Conservation (phyloP, 2,797 vertebrate species). For the Lophotriccus pileatus region DNA sequence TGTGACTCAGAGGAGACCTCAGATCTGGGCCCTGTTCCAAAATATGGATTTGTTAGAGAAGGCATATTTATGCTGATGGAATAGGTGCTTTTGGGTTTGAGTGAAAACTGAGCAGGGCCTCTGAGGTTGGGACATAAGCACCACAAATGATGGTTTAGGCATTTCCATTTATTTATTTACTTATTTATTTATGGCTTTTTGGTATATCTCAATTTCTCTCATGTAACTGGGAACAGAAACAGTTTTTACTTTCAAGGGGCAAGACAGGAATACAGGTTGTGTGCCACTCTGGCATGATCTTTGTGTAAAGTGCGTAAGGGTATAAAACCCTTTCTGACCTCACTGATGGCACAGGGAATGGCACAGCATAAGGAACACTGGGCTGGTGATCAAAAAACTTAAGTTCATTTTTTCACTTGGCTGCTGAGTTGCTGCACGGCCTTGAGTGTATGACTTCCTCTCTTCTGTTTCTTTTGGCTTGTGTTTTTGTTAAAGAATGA, state of each 20-base stretch:
- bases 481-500: background rate
- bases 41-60: conserved; percentile 5
- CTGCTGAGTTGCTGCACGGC: background rate
- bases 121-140: background rate
- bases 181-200: background rate
- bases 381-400: background rate
- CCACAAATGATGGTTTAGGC: background rate
- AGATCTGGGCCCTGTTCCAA: conserved; percentile 36
- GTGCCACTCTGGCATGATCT: background rate
- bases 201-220: background rate
- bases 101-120: background rate
- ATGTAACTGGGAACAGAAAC: background rate
- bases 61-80: background rate
- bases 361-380: background rate
- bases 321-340: background rate
- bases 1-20: background rate
- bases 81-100: conserved; percentile 7
- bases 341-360: background rate
- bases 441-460: background rate
- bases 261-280: background rate
- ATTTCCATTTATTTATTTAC: background rate
- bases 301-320: background rate
- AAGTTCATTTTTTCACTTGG: background rate
- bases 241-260: background rate
- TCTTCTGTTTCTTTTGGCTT: conserved; percentile 11